Evolutionary conservation across 92 coral and sea anemone genomes (phyloP), one percentile per base, ranked within the genome.

Genomic region (Porites rus): DNA sequence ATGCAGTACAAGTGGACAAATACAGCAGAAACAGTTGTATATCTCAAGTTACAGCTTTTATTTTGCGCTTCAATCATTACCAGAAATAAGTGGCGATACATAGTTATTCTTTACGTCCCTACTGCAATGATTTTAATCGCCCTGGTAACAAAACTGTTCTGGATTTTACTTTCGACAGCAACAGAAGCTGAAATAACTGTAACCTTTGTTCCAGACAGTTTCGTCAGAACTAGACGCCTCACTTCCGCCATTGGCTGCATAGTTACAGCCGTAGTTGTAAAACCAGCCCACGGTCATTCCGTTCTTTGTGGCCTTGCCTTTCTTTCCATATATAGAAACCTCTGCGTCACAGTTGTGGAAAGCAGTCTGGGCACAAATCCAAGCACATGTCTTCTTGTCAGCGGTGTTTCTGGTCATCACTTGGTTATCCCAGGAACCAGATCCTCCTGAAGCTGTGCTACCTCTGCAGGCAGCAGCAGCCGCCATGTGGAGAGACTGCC

Each of bases 401-500:
- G 65, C 72, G 0, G 22, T 2, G 63, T 84, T 64, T 14, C 83
- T 67, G 11, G 63, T 25, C 19, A 68, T 50, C 13, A 84, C 88
- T 0, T 0, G 4, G 72, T 83, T 83, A 0, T 1, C 0, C 0
- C 87, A 71, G 53, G 24, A 60, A 1, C 87, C 87, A 73, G n/a
- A 4, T n/a, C 87, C 92, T 16, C 89, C 92, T 19, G 54, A 11
- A 16, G 77, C 7, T 1, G 92, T 89, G 72, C 92, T 89, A 19
- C 92, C 92, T 54, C 92, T 79, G 81, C 92, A 89, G 43, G 85
- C 89, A 43, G 85, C 92, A 16, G 92, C 84, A 21, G 88, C 92
- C 19, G 92, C 92, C 88, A 83, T 75, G 75, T 88, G 92, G 50
- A 88, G 88, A 53, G 92, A 65, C 92, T 88, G 92, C 88, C 87